Evolutionary conservation across 2,888 invertebrate species (phyloP).

Genomic region (Metacarcinus magister): DNA sequence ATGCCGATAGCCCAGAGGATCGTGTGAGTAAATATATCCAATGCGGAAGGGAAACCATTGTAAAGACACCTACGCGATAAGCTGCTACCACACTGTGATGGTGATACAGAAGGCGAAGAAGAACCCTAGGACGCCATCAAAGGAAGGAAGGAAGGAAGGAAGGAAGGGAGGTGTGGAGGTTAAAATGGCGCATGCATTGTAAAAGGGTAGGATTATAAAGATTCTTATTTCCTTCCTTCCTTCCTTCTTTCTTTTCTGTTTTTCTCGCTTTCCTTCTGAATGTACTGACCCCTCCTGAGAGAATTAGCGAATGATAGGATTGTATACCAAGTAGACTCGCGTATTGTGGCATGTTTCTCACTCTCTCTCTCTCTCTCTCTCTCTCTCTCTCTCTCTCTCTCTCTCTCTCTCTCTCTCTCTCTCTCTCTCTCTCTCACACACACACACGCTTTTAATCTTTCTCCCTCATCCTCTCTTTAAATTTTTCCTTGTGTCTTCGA

Average conservation of each 20-base stretch:
- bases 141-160: neutral
- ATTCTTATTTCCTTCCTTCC: neutral
- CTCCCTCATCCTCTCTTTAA: neutral
- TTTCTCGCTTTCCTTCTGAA: neutral
- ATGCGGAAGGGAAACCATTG: neutral
- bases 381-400: conserved; percentile 18
- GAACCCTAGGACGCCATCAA: neutral
- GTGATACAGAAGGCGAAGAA: neutral
- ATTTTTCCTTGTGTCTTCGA: neutral
- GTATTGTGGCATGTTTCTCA: neutral
- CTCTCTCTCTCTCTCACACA: neutral
- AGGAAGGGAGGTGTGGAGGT: too few species aligned
- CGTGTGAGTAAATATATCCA: neutral
- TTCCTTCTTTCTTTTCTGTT: neutral
- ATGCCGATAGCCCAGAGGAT: neutral
- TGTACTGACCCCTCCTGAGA: neutral
- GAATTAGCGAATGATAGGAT: neutral
- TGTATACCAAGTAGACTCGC: neutral
- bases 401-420: conserved; percentile 22
- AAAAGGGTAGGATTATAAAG: neutral
- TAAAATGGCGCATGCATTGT: neutral
- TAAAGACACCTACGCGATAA: conserved; percentile 7
- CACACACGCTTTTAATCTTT: neutral
- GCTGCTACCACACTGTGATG: neutral
- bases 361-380: neutral